phyloP scores from a whole-genome alignment of 2,113 vertebrate genomes.

The Varanus salvator region DNA sequence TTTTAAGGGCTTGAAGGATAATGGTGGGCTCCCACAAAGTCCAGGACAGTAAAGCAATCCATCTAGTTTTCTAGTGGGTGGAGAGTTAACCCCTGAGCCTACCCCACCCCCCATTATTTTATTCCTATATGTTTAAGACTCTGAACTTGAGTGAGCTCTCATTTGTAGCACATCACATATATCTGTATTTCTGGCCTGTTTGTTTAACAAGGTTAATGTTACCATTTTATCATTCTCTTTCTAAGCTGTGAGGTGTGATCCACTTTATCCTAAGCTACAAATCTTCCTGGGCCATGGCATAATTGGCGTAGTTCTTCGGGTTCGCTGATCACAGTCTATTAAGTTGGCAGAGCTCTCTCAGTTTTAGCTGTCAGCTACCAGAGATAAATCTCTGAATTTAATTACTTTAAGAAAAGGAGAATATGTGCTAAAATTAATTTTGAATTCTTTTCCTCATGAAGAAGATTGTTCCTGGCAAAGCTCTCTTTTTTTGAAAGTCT shows the following conservation, averaged over 20 bases:
- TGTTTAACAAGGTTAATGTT: slow-evolving; percentile 35
- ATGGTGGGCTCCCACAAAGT: too few species aligned
- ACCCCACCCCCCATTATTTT: neutral
- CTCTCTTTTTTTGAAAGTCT: slow-evolving; percentile 16
- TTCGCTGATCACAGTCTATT: slow-evolving; percentile 39
- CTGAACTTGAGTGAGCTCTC: neutral
- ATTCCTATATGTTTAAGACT: neutral
- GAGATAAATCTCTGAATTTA: slow-evolving; percentile 55
- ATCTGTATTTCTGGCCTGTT: neutral
- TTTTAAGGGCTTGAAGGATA: neutral
- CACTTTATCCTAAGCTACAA: slow-evolving; percentile 29
- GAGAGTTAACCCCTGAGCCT: neutral
- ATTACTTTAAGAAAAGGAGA: slow-evolving; percentile 58
- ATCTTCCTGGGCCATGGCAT: slow-evolving; percentile 42
- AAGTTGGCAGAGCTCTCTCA: slow-evolving; percentile 42
- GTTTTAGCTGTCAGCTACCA: slow-evolving; percentile 39
- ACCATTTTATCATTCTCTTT: slow-evolving; percentile 37
- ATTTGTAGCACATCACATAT: neutral
- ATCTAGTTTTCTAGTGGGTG: neutral
- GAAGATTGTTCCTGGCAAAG: neutral
- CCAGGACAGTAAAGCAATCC: neutral
- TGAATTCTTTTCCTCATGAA: slow-evolving; percentile 44
- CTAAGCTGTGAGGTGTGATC: slow-evolving; percentile 42
- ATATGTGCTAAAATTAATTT: slow-evolving; percentile 51
- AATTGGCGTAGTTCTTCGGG: slow-evolving; percentile 47